Conservation (phyloP, 2,797 vertebrate species). For the Sylvilagus floridanus region DNA sequence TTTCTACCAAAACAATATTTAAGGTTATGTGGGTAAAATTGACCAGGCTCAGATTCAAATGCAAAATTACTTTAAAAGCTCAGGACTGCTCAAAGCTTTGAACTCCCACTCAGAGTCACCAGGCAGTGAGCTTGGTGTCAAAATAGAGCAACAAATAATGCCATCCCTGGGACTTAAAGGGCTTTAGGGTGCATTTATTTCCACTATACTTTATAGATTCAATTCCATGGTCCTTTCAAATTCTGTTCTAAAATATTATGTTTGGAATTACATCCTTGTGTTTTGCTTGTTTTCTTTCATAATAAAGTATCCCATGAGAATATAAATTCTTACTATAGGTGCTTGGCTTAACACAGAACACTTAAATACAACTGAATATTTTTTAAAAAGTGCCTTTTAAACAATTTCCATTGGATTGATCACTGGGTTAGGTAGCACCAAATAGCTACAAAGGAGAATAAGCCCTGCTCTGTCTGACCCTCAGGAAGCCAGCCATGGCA, state of each 20-base stretch:
- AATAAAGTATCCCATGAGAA: background rate
- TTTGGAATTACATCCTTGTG: background rate
- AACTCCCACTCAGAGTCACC: background rate
- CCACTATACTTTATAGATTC: background rate
- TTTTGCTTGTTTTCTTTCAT: background rate
- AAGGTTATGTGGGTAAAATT: background rate
- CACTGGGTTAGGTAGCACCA: background rate
- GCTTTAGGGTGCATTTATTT: background rate
- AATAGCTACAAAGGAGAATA: background rate
- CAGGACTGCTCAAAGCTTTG: background rate
- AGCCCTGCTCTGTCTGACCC: background rate
- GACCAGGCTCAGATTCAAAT: background rate
- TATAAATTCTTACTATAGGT: constrained; percentile 1
- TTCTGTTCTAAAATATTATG: background rate
- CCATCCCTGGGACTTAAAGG: background rate
- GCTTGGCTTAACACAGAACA: background rate
- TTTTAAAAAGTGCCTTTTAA: background rate
- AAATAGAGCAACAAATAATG: background rate
- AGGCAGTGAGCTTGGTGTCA: background rate
- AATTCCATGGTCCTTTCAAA: background rate
- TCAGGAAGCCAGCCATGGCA: background rate
- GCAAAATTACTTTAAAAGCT: background rate
- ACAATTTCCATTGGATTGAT: background rate
- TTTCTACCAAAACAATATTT: constrained; percentile 24
- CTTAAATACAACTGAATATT: background rate